These are phyloP conservation scores for Smutsia gigantea DNA, from an alignment of 2,797 vertebrate species.

Conservation along the genomic window DNA sequence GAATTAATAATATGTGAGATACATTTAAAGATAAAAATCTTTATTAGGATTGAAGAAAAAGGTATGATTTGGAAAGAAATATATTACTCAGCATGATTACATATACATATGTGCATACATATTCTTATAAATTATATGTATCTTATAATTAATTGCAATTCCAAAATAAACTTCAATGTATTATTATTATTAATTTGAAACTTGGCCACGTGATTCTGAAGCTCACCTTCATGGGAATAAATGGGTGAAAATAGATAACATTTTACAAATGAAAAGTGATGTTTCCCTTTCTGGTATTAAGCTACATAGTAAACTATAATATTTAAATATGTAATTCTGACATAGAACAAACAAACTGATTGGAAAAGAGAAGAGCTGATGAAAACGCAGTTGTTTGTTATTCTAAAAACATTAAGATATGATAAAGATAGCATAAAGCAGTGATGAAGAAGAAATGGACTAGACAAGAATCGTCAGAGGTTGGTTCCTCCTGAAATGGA, in stretches of 20 bases:
- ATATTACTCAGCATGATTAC: not conserved
- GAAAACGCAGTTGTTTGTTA: not conserved
- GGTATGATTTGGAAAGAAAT: not conserved
- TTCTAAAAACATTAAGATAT: not conserved
- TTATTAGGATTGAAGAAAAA: not conserved
- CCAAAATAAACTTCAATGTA: not conserved
- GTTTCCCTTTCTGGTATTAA: not conserved
- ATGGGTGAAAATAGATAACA: not conserved
- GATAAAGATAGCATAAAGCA: not conserved
- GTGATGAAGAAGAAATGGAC: constrained; percentile 3
- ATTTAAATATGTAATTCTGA: not conserved
- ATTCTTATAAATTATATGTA: not conserved
- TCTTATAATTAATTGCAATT: not conserved
- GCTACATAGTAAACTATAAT: not conserved
- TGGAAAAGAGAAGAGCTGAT: not conserved
- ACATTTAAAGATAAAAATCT: not conserved
- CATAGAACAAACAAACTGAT: not conserved
- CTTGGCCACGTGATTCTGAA: not conserved
- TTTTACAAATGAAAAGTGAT: not conserved
- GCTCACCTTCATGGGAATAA: not conserved
- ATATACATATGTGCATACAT: not conserved
- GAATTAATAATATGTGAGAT: not conserved
- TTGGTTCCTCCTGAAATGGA: not conserved
- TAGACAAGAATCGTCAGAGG: not conserved
- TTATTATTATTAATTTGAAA: constrained; percentile 17